Conservation (phyloP, 2,888 invertebrate species). For the Eristalis tenax region DNA sequence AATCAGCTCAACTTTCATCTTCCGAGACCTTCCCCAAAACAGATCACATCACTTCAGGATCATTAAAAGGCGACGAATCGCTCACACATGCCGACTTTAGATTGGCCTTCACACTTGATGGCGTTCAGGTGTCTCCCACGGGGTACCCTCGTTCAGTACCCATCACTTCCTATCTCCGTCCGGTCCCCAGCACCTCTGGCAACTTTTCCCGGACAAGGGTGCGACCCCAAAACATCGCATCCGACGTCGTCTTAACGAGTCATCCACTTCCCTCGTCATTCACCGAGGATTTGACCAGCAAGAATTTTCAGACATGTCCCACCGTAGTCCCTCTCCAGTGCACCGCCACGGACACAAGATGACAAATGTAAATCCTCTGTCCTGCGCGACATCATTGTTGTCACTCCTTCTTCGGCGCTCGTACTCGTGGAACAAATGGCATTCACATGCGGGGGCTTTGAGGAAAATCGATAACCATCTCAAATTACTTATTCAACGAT, state of each 20-base stretch:
- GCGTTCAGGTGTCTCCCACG: neutral
- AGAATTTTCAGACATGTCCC: neutral
- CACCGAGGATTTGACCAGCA: neutral
- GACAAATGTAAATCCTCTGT: slow-evolving; percentile 13
- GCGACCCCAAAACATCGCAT: neutral
- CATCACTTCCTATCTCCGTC: neutral
- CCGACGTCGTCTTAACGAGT: neutral
- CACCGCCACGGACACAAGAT: neutral
- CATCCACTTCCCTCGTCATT: neutral
- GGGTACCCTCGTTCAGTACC: neutral
- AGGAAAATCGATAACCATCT: slow-evolving; percentile 25
- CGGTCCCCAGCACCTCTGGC: neutral
- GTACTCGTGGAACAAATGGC: slow-evolving; percentile 10
- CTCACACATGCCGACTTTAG: too few species aligned
- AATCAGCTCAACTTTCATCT: too few species aligned
- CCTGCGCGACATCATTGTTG: slow-evolving; percentile 11
- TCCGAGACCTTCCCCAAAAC: too few species aligned
- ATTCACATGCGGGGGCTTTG: slow-evolving; percentile 6
- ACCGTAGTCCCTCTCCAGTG: neutral
- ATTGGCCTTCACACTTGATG: neutral
- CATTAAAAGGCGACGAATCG: too few species aligned
- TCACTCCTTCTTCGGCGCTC: slow-evolving; percentile 6
- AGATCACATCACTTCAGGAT: too few species aligned
- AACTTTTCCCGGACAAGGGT: neutral
- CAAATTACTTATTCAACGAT: slow-evolving; percentile 22